Conservation (phyloP, 1,140 invertebrate genomes). For the Drosophila kanapiae region DNA sequence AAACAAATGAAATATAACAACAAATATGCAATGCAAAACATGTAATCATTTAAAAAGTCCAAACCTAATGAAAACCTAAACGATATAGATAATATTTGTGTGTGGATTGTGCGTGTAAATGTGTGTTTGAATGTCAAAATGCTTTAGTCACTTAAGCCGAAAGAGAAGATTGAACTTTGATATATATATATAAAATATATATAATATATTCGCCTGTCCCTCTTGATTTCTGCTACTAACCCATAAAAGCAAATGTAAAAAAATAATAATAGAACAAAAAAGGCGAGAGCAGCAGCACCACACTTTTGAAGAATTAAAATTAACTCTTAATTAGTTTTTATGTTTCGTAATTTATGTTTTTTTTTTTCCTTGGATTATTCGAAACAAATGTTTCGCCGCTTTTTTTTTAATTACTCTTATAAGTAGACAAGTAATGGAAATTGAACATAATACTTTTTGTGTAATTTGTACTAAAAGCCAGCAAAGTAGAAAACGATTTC, state of each 20-base stretch:
- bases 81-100: constrained; percentile 49
- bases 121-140: constrained; percentile 72
- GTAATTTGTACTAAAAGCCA: constrained; percentile 51
- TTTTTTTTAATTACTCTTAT: constrained; percentile 44
- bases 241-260: constrained; percentile 45
- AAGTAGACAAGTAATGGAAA: constrained; percentile 66
- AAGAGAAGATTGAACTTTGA: constrained; percentile 32
- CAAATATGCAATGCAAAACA: constrained; percentile 33
- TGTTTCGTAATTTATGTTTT: constrained; percentile 33
- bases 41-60: constrained; percentile 31
- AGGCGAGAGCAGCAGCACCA: constrained; percentile 2
- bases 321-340: constrained; percentile 30
- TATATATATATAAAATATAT: constrained; percentile 35
- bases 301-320: constrained; percentile 29
- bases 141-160: constrained; percentile 44
- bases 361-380: constrained; percentile 26
- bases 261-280: constrained; percentile 19
- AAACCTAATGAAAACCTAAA: constrained; percentile 41
- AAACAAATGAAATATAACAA: constrained; percentile 15
- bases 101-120: constrained; percentile 72
- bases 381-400: constrained; percentile 33
- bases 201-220: constrained; percentile 17
- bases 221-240: constrained; percentile 37
- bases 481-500: constrained; percentile 59
- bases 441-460: constrained; percentile 63